A percentile compares a stretch with the other conserved stretches of the same genome.
Conservation (phyloP, 2,888 invertebrate species). For the Morinoia aosen region DNA sequence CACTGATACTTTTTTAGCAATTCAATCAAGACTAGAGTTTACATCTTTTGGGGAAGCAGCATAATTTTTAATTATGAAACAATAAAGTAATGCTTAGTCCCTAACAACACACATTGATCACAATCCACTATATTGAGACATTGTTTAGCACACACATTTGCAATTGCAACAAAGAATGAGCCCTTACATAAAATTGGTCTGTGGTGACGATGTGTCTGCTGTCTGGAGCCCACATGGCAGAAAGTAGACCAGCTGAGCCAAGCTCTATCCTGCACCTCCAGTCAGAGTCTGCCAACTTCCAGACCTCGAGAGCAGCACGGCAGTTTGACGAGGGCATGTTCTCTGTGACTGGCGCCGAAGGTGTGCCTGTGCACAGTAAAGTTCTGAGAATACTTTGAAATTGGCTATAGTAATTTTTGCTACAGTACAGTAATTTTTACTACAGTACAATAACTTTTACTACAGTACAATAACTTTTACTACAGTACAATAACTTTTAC, state of each 20-base stretch:
- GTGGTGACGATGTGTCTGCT: conserved; percentile 74
- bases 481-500: no score
- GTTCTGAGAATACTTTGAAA: neutral
- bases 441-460: no score
- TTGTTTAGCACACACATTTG: neutral
- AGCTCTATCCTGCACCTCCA: conserved; percentile 76
- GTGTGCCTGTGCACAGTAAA: neutral
- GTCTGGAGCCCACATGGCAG: conserved; percentile 74
- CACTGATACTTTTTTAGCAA: no score
- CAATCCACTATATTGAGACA: no score
- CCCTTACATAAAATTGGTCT: conserved; percentile 74
- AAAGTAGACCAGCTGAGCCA: conserved; percentile 74
- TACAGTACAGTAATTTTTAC: no score
- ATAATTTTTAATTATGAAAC: no score
- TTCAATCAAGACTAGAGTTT: no score
- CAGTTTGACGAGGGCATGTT: conserved; percentile 25
- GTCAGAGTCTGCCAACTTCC: conserved; percentile 71
- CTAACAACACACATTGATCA: no score
- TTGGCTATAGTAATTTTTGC: no score
- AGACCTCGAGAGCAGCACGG: conserved; percentile 61
- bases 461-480: no score
- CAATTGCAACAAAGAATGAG: neutral
- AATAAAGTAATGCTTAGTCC: no score
- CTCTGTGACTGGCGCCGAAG: neutral
- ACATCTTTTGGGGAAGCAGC: no score